Evolutionary conservation across 2,113 vertebrate species (phyloP).

Genomic region (Mustela lutreola): DNA sequence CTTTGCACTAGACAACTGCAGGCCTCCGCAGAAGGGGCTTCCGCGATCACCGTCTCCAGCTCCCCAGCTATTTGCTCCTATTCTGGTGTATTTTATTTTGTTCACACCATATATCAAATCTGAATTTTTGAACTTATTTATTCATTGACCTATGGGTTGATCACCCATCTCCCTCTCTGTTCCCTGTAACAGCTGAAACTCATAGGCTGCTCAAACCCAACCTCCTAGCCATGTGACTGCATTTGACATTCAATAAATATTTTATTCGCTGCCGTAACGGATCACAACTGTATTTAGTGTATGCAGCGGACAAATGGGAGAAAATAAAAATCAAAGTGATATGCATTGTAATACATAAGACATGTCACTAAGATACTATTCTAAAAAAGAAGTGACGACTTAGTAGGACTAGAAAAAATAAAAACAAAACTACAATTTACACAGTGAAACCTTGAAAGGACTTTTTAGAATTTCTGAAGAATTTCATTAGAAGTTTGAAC

Average conservation of each 20-base stretch:
- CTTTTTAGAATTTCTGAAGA: not conserved
- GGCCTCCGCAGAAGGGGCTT: not conserved
- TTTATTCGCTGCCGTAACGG: not conserved
- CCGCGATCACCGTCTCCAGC: not conserved
- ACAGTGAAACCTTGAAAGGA: not conserved
- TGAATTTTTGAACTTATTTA: not conserved
- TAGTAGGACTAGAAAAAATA: not conserved
- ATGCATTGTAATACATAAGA: not conserved
- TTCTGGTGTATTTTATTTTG: not conserved
- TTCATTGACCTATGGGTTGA: not conserved
- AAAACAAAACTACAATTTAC: not conserved
- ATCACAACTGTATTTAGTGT: not conserved
- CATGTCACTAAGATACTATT: not conserved
- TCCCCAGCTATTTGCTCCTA: not conserved
- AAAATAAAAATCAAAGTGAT: slow-evolving; percentile 29
- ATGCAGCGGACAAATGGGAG: not conserved
- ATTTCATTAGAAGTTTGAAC: not conserved
- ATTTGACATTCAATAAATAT: not conserved
- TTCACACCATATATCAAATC: not conserved
- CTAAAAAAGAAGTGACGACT: not conserved
- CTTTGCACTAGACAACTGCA: not conserved
- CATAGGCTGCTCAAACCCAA: not conserved
- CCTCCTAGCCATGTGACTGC: not conserved
- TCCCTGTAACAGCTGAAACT: not conserved
- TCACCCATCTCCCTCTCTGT: not conserved